Conservation (phyloP, 2,113 vertebrate species). For the Ammodytes dubius region DNA sequence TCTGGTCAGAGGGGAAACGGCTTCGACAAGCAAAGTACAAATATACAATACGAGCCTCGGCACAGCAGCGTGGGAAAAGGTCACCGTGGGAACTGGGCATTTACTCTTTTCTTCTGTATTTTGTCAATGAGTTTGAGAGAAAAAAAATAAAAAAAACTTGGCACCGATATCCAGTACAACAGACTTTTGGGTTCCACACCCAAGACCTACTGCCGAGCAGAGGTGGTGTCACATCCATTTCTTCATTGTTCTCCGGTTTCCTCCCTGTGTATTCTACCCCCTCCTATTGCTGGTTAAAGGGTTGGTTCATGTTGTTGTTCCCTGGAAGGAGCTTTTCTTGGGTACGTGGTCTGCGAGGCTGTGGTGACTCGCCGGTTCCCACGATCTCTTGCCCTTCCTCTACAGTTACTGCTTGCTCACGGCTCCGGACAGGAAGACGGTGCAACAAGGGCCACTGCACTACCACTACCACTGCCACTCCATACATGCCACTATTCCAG, state of each 20-base stretch:
- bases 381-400: slow-evolving; percentile 84
- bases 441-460: slow-evolving; percentile 40
- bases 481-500: not conserved
- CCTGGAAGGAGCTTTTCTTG: slow-evolving; percentile 67
- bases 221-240: slow-evolving; percentile 64
- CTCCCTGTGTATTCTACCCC: slow-evolving; percentile 65
- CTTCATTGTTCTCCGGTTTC: slow-evolving; percentile 84
- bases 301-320: slow-evolving; percentile 67
- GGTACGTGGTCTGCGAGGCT: slow-evolving; percentile 43
- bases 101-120: slow-evolving; percentile 44
- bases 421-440: slow-evolving; percentile 66
- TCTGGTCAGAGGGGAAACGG: slow-evolving; percentile 64
- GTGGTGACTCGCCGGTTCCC: slow-evolving; percentile 72
- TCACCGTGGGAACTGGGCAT: slow-evolving; percentile 76
- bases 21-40: slow-evolving; percentile 70
- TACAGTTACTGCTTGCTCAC: slow-evolving; percentile 68
- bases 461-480: no score
- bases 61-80: slow-evolving; percentile 75
- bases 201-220: slow-evolving; percentile 46
- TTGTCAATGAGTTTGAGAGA: slow-evolving; percentile 69
- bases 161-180: slow-evolving; percentile 53
- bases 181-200: slow-evolving; percentile 68
- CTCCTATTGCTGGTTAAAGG: slow-evolving; percentile 39
- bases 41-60: slow-evolving; percentile 60
- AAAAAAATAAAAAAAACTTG: slow-evolving; percentile 2